These are phyloP conservation scores for Xanthorhoe spadicearia DNA, from an alignment of 2,888 invertebrate species.

Conservation along the genomic window DNA sequence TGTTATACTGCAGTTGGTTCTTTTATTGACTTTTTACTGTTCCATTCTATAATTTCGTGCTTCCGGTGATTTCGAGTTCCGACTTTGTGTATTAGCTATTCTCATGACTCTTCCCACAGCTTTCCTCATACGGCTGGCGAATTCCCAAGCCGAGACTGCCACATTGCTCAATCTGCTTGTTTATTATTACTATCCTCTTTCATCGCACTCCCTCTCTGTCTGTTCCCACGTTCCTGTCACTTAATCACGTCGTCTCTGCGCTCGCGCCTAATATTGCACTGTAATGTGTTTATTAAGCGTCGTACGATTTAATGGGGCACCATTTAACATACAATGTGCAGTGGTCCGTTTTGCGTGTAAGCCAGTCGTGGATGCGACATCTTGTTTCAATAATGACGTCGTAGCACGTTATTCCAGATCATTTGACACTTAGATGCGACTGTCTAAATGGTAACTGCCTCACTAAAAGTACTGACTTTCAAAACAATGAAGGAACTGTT, in stretches of 20 bases:
- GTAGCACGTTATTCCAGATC: slow-evolving; percentile 49
- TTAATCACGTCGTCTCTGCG: slow-evolving; percentile 75
- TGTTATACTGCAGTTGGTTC: slow-evolving; percentile 56
- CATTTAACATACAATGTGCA: slow-evolving; percentile 80
- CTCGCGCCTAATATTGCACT: slow-evolving; percentile 78
- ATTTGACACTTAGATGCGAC: slow-evolving; percentile 38
- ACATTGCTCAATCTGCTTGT: slow-evolving; percentile 50
- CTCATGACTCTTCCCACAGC: slow-evolving; percentile 39
- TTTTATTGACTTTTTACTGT: slow-evolving; percentile 63
- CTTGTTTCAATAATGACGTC: slow-evolving; percentile 56
- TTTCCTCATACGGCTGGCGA: slow-evolving; percentile 40
- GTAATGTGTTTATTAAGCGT: slow-evolving; percentile 83
- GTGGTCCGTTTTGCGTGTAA: slow-evolving; percentile 72
- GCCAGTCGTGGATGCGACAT: slow-evolving; percentile 64
- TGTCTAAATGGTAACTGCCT: not conserved
- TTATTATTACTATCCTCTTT: slow-evolving; percentile 59
- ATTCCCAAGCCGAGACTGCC: slow-evolving; percentile 41
- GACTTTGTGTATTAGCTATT: slow-evolving; percentile 34
- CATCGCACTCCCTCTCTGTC: slow-evolving; percentile 63
- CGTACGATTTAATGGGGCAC: slow-evolving; percentile 76
- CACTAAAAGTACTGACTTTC: too few relatives aligned
- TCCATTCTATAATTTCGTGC: slow-evolving; percentile 58
- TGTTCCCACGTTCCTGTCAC: slow-evolving; percentile 79
- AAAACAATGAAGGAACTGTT: too few relatives aligned
- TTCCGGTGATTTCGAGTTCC: slow-evolving; percentile 44